Evolutionary conservation across 2,888 invertebrate genomes (phyloP).

Genomic region (Julus scandinavius): DNA sequence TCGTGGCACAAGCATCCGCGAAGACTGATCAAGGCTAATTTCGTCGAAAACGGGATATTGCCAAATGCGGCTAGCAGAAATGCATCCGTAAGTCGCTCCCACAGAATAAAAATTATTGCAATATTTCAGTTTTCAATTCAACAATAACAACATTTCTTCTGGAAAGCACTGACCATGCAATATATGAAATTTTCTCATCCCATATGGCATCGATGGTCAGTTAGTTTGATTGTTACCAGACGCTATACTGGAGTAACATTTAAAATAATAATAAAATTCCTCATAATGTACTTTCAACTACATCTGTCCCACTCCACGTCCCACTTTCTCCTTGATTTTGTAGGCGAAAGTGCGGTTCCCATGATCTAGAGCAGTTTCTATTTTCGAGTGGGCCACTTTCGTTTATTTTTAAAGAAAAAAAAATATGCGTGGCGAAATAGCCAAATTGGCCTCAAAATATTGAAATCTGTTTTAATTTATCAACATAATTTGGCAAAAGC

Average conservation of each 20-base stretch:
- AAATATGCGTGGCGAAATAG: neutral
- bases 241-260: no score
- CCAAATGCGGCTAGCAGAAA: no score
- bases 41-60: no score
- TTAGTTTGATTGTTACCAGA: no score
- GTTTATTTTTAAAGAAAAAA: neutral
- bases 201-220: neutral
- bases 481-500: slow-evolving; percentile 25
- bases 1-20: no score
- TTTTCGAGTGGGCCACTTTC: slow-evolving; percentile 19
- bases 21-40: neutral
- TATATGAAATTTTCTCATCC: neutral
- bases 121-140: neutral
- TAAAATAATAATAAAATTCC: no score
- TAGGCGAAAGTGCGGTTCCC: neutral
- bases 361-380: slow-evolving; percentile 15
- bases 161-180: no score
- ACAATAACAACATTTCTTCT: neutral
- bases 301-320: neutral
- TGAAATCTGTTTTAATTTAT: slow-evolving; percentile 1
- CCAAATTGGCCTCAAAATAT: slow-evolving; percentile 25
- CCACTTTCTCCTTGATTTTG: neutral
- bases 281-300: neutral
- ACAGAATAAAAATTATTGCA: no score
- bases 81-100: no score